Evolutionary conservation across 2,113 vertebrate genomes (phyloP), one percentile per base, ranked within the genome.

Genomic region (Cercopithecus mona): DNA sequence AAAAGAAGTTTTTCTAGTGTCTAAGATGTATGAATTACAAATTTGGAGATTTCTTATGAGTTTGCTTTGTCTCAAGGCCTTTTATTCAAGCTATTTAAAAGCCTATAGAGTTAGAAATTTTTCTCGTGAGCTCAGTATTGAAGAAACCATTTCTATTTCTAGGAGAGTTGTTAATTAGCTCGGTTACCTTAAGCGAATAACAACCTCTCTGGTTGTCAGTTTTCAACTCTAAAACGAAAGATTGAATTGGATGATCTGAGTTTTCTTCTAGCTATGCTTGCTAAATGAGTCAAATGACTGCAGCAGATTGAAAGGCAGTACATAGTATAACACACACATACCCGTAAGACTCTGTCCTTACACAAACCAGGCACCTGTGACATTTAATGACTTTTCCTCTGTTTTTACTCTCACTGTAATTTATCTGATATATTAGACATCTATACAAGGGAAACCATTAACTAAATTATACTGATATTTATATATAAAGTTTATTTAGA

Each of bases 151-250:
- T 88, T 87, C 43, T 94, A 43, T 66, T 94, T 83, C 96, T 89
- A 85, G 35, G 61, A 16, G 12, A 83, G 79, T 68, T 87, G 82
- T 64, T 90, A 97, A 97, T 94, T 95, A 97, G 78, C 59, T 92
- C 72, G 30, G 48, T 96, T 98, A 97, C 82, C 92, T 93, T 90
- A 90, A 96, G 83, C 61, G 94, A 94, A 86, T 96, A 92, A 85
- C 32, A 76, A 17, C 32, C 55, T 94, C 61, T 75, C 48, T 93
- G 48, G 52, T 2, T 92, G 50, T 96, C 72, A 84, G 80, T 87
- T 94, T 97, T 96, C 82, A 85, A 30, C 38, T 94, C 73, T 94
- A 90, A 90, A 94, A 95, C 81, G 72, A 81, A 20, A 84, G 40
- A 43, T 43, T 92, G 45, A 88, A 85, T 43, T 64, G 75, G 22